These are phyloP conservation scores for Etheostoma spectabile DNA, from an alignment of 2,113 vertebrate genomes.

Conservation along the genomic window DNA sequence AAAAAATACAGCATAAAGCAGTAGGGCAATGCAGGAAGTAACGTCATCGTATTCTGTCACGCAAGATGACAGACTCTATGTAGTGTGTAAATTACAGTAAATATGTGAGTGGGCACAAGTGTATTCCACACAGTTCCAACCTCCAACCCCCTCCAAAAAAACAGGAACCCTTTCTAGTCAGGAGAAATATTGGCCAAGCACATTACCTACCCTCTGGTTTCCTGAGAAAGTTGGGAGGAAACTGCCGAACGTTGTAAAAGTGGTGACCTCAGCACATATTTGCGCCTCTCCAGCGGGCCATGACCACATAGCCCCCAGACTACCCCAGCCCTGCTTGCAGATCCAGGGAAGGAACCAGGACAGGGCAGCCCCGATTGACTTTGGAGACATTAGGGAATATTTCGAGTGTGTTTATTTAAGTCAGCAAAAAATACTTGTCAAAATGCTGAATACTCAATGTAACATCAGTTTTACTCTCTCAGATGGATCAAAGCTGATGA, in stretches of 20 bases:
- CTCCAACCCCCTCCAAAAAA: slow-evolving; percentile 52
- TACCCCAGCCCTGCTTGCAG: slow-evolving; percentile 49
- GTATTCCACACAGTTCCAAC: slow-evolving; percentile 30
- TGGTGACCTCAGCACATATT: slow-evolving; percentile 82
- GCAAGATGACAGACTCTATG: background rate
- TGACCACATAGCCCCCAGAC: slow-evolving; percentile 61
- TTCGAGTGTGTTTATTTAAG: slow-evolving; percentile 62
- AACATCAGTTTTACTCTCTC: slow-evolving; percentile 14
- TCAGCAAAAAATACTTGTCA: slow-evolving; percentile 71
- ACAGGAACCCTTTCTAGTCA: slow-evolving; percentile 83
- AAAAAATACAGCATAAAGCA: slow-evolving; percentile 39
- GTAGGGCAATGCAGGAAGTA: background rate
- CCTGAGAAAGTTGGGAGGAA: slow-evolving; percentile 82
- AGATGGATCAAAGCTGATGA: background rate
- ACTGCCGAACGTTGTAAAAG: slow-evolving; percentile 73
- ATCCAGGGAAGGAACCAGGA: slow-evolving; percentile 39
- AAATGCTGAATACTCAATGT: slow-evolving; percentile 28
- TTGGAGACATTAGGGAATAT: slow-evolving; percentile 51
- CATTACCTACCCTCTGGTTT: slow-evolving; percentile 79
- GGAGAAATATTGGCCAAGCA: slow-evolving; percentile 76
- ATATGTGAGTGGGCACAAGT: background rate
- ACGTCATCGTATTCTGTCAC: slow-evolving; percentile 10
- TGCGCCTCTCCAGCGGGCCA: slow-evolving; percentile 62
- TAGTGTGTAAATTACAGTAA: slow-evolving; percentile 12
- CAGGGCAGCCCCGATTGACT: slow-evolving; percentile 59